A percentile compares a stretch with the other conserved stretches of the same genome.
Conservation (phyloP, 2,797 vertebrate species). For the Threskiornis aethiopicus region DNA sequence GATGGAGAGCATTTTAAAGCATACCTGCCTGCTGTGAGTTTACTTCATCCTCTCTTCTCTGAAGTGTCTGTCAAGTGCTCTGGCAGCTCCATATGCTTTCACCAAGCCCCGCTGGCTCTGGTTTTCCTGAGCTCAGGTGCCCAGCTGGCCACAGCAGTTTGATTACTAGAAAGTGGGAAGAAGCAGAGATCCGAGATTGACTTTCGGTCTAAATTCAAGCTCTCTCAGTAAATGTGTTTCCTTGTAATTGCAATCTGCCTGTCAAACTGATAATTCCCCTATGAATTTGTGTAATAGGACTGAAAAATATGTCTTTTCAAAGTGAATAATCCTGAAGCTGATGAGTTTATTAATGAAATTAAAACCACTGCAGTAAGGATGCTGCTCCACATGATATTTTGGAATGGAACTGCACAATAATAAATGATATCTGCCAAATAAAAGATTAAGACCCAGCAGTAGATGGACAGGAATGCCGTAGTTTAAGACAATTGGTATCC, state of each 20-base stretch:
- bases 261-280: slow-evolving; percentile 13
- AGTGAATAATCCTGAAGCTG: slow-evolving; percentile 16
- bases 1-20: not conserved
- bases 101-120: not conserved
- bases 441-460: slow-evolving; percentile 21
- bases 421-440: slow-evolving; percentile 24
- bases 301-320: slow-evolving; percentile 36
- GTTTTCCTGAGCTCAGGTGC: not conserved
- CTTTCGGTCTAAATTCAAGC: slow-evolving; percentile 22
- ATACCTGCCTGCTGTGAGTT: not conserved
- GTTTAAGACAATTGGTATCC: slow-evolving; percentile 4
- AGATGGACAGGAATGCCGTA: slow-evolving; percentile 14
- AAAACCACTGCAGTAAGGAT: not conserved
- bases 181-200: not conserved
- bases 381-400: not conserved
- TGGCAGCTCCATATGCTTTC: slow-evolving; percentile 50
- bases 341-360: slow-evolving; percentile 50
- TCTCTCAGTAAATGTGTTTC: not conserved
- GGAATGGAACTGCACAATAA: not conserved
- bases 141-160: slow-evolving; percentile 37
- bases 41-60: not conserved
- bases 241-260: slow-evolving; percentile 19
- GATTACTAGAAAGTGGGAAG: slow-evolving; percentile 17
- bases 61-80: slow-evolving; percentile 4
- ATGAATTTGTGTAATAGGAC: slow-evolving; percentile 17